These are phyloP conservation scores for Acrossocheilus wenchowensis DNA, from an alignment of 2,797 vertebrate genomes.

Conservation along the genomic window DNA sequence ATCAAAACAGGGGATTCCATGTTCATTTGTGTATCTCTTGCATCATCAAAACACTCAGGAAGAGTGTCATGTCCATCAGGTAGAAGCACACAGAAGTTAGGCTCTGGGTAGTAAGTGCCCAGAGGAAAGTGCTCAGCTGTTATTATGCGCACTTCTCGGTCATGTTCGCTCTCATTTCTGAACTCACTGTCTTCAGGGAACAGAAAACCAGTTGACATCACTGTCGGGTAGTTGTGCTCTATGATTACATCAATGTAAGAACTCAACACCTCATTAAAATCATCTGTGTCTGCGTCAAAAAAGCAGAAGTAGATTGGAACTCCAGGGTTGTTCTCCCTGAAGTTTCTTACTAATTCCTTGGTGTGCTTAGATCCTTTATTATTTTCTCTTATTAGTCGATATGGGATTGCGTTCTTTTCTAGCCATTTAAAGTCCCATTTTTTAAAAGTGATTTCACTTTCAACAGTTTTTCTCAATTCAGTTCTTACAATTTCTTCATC, in stretches of 20 bases:
- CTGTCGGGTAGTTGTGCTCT: neutral
- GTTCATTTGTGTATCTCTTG: rapidly evolving
- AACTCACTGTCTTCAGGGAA: neutral
- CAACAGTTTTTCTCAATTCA: no score
- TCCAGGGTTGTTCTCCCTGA: neutral
- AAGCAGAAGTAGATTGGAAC: neutral
- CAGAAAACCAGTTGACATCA: neutral
- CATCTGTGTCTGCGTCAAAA: neutral
- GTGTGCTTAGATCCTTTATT: neutral
- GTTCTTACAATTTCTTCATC: no score
- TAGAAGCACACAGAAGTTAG: neutral
- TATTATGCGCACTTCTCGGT: neutral
- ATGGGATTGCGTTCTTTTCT: neutral
- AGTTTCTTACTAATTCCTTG: neutral
- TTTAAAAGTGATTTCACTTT: no score
- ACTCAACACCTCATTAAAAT: neutral
- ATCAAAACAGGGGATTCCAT: neutral
- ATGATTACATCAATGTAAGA: neutral
- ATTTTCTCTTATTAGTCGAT: neutral
- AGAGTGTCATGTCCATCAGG: neutral
- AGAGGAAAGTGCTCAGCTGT: neutral
- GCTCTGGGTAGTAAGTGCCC: neutral
- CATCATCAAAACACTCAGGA: rapidly evolving
- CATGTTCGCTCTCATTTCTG: neutral
- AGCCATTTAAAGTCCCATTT: no score